Evolutionary conservation across 2,113 vertebrate genomes (phyloP), one percentile per base, ranked within the genome.

Genomic region (Daboia siamensis): DNA sequence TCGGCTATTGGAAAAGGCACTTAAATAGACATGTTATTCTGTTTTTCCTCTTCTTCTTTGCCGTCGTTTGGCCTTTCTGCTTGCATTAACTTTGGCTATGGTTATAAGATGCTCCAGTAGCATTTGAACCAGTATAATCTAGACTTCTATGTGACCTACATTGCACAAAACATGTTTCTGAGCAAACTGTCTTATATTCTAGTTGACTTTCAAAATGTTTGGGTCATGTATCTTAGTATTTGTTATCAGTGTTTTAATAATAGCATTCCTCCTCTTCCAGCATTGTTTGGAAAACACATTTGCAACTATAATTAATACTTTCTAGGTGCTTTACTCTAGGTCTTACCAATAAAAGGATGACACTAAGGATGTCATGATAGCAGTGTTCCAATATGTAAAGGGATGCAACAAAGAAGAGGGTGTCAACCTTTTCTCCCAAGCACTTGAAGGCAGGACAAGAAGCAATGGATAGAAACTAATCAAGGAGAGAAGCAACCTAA

Each of bases 21-120:
- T 86, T n/a, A 87, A 86, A 59, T n/a, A 21, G 1, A 13, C 15
- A 54, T 29, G 26, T 23, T 55, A 52, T 24, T 88, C 21, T 26
- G 9, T 55, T 17, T 51, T 26, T 24, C 0, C 61, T 56, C 89
- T 84, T 39, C 46, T 26, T 48, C 52, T 8, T 39, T 84, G 0
- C 26, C 86, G 89, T 69, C 0, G 2, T 90, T 92, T 88, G 17
- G 74, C 0, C 0, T 57, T 24, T 55, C 3, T 44, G 12, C 10
- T 91, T 33, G 93, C 95, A 39, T 94, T 94, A 94, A 64, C 93
- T 44, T 93, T 80, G 33, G 33, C 74, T 80, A 80, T 39, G 8
- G 0, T 51, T 85, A 24, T 69, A 94, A 64, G 89, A 69, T 80
- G 24, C 33, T 23, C 33, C 86, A 84, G 3, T 54, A 21, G 24